Conservation (phyloP, 2,888 invertebrate genomes). For the Noctua janthina region DNA sequence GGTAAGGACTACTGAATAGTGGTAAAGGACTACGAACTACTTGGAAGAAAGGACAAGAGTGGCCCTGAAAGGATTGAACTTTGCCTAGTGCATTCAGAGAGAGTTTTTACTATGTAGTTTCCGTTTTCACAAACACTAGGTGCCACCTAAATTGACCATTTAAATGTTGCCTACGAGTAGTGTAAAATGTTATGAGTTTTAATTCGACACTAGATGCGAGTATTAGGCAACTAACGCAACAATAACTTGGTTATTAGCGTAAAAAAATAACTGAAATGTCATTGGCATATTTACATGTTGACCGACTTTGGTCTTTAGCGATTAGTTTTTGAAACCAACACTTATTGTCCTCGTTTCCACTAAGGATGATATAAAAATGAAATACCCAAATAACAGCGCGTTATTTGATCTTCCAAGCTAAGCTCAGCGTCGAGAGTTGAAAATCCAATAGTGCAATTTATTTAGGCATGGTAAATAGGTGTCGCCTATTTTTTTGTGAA, state of each 20-base stretch:
- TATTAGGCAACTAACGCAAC: background rate
- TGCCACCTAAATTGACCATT: background rate
- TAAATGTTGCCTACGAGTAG: background rate
- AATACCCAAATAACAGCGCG: background rate
- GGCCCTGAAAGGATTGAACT: background rate
- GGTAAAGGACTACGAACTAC: background rate
- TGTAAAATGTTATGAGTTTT: background rate
- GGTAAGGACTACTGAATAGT: background rate
- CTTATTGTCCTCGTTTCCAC: background rate
- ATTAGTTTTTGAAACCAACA: conserved; percentile 1
- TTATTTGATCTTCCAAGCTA: background rate
- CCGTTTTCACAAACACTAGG: background rate
- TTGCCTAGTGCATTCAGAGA: background rate
- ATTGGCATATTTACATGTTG: conserved; percentile 4
- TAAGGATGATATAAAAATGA: background rate
- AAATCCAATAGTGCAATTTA: no score
- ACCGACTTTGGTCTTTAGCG: conserved; percentile 8
- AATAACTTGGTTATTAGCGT: conserved; percentile 1
- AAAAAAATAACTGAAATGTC: background rate
- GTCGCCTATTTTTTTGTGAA: background rate
- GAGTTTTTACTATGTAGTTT: background rate
- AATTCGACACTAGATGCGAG: background rate
- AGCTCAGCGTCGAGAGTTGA: background rate
- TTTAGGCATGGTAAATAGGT: background rate
- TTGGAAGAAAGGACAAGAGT: background rate